phyloP scores from a whole-genome alignment of 2,113 vertebrate genomes.

The Urocolius indicus region DNA sequence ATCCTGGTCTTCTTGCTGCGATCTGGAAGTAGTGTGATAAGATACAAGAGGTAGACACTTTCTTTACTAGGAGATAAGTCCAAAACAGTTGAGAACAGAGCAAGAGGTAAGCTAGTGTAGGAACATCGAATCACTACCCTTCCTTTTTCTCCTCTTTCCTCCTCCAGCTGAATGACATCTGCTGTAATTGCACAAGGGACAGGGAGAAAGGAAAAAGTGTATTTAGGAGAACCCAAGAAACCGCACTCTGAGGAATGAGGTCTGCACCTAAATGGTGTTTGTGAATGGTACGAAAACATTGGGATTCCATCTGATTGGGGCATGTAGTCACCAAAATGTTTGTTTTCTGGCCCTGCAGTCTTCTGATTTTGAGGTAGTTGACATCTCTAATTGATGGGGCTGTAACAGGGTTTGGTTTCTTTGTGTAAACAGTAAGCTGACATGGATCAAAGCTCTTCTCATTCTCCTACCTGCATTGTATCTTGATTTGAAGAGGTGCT shows the following conservation, averaged over 20 bases:
- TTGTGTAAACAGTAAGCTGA: neutral
- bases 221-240: neutral
- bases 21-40: neutral
- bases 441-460: neutral
- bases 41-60: neutral
- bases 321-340: accelerated
- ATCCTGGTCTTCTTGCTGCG: neutral
- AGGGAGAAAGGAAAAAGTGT: neutral
- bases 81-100: neutral
- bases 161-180: neutral
- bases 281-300: neutral
- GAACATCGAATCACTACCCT: neutral
- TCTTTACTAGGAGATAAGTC: neutral
- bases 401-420: neutral
- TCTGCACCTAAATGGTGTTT: accelerated
- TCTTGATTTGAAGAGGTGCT: neutral
- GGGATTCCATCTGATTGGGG: neutral
- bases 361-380: neutral
- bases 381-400: neutral
- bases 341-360: neutral
- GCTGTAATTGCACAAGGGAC: neutral
- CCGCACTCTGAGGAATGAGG: neutral
- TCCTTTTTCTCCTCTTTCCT: neutral
- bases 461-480: neutral
- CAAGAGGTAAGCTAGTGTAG: neutral